phyloP scores from a whole-genome alignment of 2,797 vertebrate species.

The Tenualosa thibaudeaui region DNA sequence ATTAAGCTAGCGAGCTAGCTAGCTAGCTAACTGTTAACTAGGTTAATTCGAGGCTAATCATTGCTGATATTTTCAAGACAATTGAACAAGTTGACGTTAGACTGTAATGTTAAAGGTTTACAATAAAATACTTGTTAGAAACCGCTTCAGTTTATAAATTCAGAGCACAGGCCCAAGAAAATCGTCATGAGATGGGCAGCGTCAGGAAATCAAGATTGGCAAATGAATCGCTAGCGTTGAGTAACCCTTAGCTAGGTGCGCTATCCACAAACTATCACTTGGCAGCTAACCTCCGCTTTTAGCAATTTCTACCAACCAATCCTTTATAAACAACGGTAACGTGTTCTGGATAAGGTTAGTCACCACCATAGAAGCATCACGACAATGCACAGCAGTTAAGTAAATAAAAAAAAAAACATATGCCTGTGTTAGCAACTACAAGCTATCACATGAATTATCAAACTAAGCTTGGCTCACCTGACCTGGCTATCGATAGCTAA shows the following conservation, averaged over 20 bases:
- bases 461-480: slow-evolving; percentile 12
- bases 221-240: neutral
- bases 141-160: neutral
- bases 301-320: neutral
- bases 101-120: neutral
- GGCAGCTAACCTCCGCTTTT: neutral
- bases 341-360: neutral
- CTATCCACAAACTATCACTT: slow-evolving; percentile 14
- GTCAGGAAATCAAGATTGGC: neutral
- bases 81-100: neutral
- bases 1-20: slow-evolving; percentile 11
- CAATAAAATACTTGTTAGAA: neutral
- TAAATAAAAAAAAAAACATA: neutral
- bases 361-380: neutral
- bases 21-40: slow-evolving; percentile 7
- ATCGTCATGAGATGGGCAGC: neutral
- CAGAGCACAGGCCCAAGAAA: neutral
- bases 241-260: neutral
- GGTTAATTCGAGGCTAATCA: slow-evolving; percentile 24
- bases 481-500: slow-evolving; percentile 16
- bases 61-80: neutral
- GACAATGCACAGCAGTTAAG: neutral
- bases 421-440: neutral
- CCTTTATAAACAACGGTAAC: neutral
- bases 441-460: slow-evolving; percentile 24